Evolutionary conservation across 2,113 vertebrate species (phyloP), one percentile per base, ranked within the genome.

Genomic region (Bos javanicus): DNA sequence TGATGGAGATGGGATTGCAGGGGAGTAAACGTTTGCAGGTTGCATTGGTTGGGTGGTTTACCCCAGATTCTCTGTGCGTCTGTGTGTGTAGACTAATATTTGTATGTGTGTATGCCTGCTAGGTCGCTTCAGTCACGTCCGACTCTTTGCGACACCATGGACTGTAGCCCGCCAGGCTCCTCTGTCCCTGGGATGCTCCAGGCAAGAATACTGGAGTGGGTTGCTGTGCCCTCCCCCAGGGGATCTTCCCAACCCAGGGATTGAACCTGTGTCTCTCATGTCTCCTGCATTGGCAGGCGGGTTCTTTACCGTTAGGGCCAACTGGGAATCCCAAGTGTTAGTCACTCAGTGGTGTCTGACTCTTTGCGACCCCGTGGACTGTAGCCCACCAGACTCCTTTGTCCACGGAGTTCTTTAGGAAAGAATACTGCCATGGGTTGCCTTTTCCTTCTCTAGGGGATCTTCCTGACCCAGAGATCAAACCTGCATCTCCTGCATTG

Each of bases 41-140:
- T 21, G 33, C 21, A 0, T 7, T 13, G 11, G 1, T 7, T 13
- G 5, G 4, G 26, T 2, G 7, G 17, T 39, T 33, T 14, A 50
- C 6, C 15, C 39, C 56, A 54, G 36, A 14, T 28, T 19, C 0
- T 7, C 6, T 50, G 23, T 23, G 8, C 1, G 0, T 26, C 17
- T 39, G 15, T 10, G 10, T 3, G 11, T 21, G 1, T 3, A 16
- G 11, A n/a, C 13, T 28, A 2, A 39, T 19, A 19, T 56, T 36
- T 21, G 39, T 13, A 4, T 13, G 71, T 25, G 36, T 25, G 23
- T 13, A 23, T 8, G 25, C 3, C 2, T 13, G n/a, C 17, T 6
- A 39, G 13, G 36, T 13, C 0, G 2, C 5, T 74, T 74, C 21
- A 43, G 21, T 43, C 36, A 7, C 1, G 5, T 74, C 36, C 2